Conservation (phyloP, 2,113 vertebrate genomes). For the Dromaius novaehollandiae region DNA sequence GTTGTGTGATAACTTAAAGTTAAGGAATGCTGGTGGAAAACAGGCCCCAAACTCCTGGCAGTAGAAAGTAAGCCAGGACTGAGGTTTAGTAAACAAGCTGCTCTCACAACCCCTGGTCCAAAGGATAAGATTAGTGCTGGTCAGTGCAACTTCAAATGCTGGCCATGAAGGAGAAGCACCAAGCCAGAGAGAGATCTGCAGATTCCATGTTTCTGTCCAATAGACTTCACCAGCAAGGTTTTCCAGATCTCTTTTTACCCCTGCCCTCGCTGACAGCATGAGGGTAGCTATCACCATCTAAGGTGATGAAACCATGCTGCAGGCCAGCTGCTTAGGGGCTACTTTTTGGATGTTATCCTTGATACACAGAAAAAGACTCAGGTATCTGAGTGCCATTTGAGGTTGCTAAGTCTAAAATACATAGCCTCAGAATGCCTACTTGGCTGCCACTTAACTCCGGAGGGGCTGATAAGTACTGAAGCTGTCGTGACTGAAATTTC, state of each 20-base stretch:
- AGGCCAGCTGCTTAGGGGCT: not conserved
- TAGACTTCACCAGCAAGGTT: not conserved
- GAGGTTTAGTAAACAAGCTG: slow-evolving; percentile 46
- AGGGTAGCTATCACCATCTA: not conserved
- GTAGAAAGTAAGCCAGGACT: not conserved
- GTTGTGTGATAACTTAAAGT: slow-evolving; percentile 19
- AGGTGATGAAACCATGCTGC: not conserved
- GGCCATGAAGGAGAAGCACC: not conserved
- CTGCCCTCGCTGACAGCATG: not conserved
- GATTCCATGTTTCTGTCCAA: not conserved
- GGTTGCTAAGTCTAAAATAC: not conserved
- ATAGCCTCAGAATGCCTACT: not conserved
- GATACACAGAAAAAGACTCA: not conserved
- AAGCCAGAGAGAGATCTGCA: not conserved
- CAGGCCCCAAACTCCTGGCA: slow-evolving; percentile 37
- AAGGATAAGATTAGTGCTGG: not conserved
- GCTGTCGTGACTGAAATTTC: slow-evolving; percentile 14
- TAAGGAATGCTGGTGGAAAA: slow-evolving; percentile 58
- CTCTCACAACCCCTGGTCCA: not conserved
- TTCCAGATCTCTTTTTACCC: not conserved
- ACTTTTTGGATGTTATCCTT: not conserved
- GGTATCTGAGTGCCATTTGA: not conserved
- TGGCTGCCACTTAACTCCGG: not conserved
- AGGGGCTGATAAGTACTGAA: not conserved
- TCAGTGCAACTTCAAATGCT: not conserved